Base-by-base conservation (phyloP, 2,888 invertebrate species). In the Zaprionus bogoriensis region DNA sequence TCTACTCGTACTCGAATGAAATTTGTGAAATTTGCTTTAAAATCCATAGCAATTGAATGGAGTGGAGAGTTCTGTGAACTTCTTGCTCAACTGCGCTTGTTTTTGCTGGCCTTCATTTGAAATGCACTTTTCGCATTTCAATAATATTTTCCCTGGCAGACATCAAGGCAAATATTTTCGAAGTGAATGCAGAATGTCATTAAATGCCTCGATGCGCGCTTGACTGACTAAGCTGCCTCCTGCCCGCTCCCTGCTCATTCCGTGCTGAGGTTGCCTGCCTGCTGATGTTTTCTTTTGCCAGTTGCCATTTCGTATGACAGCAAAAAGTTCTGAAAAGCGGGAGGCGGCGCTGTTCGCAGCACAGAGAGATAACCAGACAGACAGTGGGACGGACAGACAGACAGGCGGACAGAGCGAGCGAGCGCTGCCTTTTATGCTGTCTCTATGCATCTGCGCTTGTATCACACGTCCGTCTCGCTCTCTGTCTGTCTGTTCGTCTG, bases 181-280 rank as follows among this genome's bases (percentile, higher is more conserved):
- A 66, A 61, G 32, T 57, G 55, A 66, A 70, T 71, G 61, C 20
- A 57, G 61, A 66, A 70, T 70, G 66, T 70, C 66, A 70, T 70
- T 70, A 70, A 69, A 70, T 36, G 36, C 36, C 36, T 36, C 14
- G 14, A 7, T n/a, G n/a, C n/a, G n/a, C 12, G 36, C 6, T 14
- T 36, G 36, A 32, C 14, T n/a, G 32, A 32, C 32, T 32, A 14
- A n/a, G 6, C 22, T 3, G 14, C 12, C 5, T 12, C 41, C n/a
- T n/a, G n/a, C n/a, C n/a, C n/a, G n/a, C n/a, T n/a, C n/a, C n/a
- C n/a, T n/a, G n/a, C n/a, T n/a, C n/a, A n/a, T n/a, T n/a, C n/a
- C 7, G 32, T 9, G 2, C 14, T 32, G 32, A 32, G 32, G 32
- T 32, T 3, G 41, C 39, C 45, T 28, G 60, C 38, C 30, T 48